Evolutionary conservation across 2,113 vertebrate species (phyloP), one percentile per base, ranked within the genome.

Genomic region (Leucosticte australis): DNA sequence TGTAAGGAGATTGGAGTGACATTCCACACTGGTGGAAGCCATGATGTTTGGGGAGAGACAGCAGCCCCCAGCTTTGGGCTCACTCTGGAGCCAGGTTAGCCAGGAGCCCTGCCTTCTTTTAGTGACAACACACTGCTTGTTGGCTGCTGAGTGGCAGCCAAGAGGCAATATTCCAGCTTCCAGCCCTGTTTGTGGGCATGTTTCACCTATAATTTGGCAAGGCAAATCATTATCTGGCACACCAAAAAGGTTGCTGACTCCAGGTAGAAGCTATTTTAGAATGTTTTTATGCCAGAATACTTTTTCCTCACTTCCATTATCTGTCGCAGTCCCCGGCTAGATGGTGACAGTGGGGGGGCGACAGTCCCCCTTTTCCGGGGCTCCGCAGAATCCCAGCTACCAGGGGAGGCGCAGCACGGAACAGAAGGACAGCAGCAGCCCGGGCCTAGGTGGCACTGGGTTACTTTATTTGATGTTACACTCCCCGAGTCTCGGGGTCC

Each of bases 101-200:
- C 1, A 1, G 44, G 41, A 85, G 12, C 16, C 6, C 17, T n/a
- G 55, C 10, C 27, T 52, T 39, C 5, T 6, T 80, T 73, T 31
- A 63, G 30, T 41, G 26, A 60, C 20, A 31, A 4, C 0, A 10
- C 24, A 3, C 17, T 26, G 31, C 47, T 85, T 9, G 0, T 13
- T 8, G 1, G 15, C 59, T 69, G 55, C 50, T 55, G 39, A 75
- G 23, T 10, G 33, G 8, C 56, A 46, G 67, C 41, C 6, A 1
- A 70, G 46, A 35, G 44, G 21, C 39, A 87, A 50, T 24, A 28
- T 57, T 86, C 44, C 69, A 84, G 20, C 33, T 49, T 78, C 28
- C 31, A 62, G 14, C 2, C 2, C 44, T 22, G 23, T 31, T 87
- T 75, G 74, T 0, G 0, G 47, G 23, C n/a, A 55, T 1, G n/a